Evolutionary conservation across 2,113 vertebrate genomes (phyloP).

Genomic region (Tragelaphus scriptus): DNA sequence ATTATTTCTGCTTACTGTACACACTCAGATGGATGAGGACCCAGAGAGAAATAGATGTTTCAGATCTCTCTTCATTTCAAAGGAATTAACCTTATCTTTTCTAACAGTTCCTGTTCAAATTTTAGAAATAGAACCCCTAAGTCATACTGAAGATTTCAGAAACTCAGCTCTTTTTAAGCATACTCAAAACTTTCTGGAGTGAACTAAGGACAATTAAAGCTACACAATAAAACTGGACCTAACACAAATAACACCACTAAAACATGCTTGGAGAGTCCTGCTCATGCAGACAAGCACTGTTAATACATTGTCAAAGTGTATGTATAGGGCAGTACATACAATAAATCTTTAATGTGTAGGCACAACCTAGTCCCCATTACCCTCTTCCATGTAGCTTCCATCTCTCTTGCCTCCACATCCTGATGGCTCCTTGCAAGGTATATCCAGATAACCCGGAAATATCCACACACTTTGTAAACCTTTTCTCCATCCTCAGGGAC

Average conservation of each 20-base stretch:
- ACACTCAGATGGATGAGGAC: neutral
- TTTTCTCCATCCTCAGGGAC: neutral
- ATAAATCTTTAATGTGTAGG: neutral
- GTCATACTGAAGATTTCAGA: neutral
- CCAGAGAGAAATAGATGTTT: neutral
- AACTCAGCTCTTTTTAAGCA: neutral
- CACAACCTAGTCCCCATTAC: neutral
- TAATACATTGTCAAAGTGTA: neutral
- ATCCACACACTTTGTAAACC: neutral
- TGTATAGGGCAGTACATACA: neutral
- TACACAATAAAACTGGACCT: neutral
- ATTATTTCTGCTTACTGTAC: neutral
- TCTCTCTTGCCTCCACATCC: neutral
- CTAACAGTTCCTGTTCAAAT: neutral
- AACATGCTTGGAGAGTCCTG: neutral
- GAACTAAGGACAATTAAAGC: neutral
- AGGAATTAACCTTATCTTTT: neutral
- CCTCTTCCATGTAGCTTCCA: neutral
- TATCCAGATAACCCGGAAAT: neutral
- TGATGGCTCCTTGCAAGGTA: neutral
- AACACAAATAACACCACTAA: neutral
- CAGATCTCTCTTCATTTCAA: neutral
- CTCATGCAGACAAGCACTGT: neutral
- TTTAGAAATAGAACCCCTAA: neutral
- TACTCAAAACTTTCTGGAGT: neutral